Base-by-base conservation (phyloP, 2,113 vertebrate genomes). In the Salvelinus fontinalis region DNA sequence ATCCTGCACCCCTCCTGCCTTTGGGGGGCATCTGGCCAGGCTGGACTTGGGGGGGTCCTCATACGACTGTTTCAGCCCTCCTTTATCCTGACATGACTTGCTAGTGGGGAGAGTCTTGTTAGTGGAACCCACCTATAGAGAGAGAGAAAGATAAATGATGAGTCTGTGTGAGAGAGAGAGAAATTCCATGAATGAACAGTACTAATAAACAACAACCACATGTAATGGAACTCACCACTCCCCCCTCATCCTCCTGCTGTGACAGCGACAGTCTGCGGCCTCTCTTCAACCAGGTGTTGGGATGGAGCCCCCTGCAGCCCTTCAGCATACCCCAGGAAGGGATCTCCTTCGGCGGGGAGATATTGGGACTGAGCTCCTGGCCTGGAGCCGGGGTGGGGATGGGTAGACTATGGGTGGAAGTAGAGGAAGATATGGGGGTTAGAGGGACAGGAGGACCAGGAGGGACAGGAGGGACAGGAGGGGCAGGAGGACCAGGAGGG, bases 261-360 rank as follows among this genome's bases (percentile, higher is more conserved):
- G 88, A 94, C 0, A 95, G 87, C 0, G 95, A 95, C 85, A 95
- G 90, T 79, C 92, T 93, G 73, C 93, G 92, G 26, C 89, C 90
- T 70, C 86, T 95, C 88, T 93, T 96, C 75, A 97, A 79, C 95
- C 95, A 97, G 0, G 92, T 91, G 79, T 94, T 95, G 16, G 95
- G 95, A 75, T 96, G 95, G 26, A 95, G 87, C 34, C 92, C 93
- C 57, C 92, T 87, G 59, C 89, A 82, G 64, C 84, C 86, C 64
- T 87, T 93, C 3, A 94, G 81, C 3, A 87, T 79, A 14, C 87
- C 85, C 88, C 89, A 90, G 70, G 86, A 91, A 2, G 70, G 1
- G 0, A 39, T 54, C 7, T 94, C 94, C 86, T 92, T 95, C 26
- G 85, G 84, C 0, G 77, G 62, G 5, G 78, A 77, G 39, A 54